These are phyloP conservation scores for Grammatotria lemairii DNA, from an alignment of 2,113 vertebrate genomes.

Conservation along the genomic window DNA sequence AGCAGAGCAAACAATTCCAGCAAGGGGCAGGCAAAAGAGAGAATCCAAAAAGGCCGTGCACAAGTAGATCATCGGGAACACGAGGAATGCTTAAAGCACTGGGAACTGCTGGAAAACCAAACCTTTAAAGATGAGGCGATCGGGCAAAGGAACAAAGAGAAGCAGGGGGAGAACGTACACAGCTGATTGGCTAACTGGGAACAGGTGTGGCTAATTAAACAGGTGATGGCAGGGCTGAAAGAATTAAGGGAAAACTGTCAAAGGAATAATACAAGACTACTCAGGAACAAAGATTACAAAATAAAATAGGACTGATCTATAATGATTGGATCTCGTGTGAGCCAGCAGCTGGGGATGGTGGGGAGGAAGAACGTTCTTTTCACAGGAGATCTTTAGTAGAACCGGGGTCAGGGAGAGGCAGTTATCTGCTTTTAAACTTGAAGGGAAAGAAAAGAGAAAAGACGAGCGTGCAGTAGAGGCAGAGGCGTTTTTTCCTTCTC, in stretches of 20 bases:
- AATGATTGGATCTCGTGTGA: neutral
- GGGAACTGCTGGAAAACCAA: neutral
- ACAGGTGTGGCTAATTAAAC: neutral
- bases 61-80: neutral
- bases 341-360: neutral
- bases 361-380: neutral
- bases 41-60: neutral
- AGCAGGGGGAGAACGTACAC: neutral
- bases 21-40: neutral
- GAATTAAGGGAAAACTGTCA: neutral
- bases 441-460: neutral
- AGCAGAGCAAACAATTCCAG: neutral
- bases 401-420: neutral
- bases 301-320: fast-evolving
- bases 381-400: neutral
- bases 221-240: neutral
- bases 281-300: neutral
- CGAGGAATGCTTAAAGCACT: neutral
- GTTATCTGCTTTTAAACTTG: neutral
- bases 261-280: neutral
- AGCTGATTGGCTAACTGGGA: neutral
- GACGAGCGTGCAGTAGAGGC: neutral
- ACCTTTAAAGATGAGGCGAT: neutral
- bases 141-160: neutral
- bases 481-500: neutral